These are phyloP conservation scores for Metaphire vulgaris DNA, from an alignment of 1,140 invertebrate species.

Conservation along the genomic window DNA sequence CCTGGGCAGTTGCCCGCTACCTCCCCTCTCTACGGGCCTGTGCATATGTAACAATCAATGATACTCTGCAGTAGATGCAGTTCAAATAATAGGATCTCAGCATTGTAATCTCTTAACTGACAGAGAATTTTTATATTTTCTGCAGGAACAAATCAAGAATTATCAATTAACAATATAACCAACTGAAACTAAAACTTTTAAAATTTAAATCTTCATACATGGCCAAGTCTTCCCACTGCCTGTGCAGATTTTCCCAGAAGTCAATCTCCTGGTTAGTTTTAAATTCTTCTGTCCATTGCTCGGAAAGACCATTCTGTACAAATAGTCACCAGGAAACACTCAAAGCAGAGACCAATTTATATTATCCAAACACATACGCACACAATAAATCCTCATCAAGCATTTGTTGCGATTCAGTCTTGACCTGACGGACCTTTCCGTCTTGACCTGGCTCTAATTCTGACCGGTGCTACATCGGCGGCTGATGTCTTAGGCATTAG, in stretches of 20 bases:
- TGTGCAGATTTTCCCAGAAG: constrained; percentile 69
- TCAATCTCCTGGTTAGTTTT: constrained; percentile 50
- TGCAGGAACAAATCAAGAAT: constrained; percentile 18
- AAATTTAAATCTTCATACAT: constrained; percentile 42
- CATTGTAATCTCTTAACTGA: not conserved
- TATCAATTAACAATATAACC: too few relatives aligned
- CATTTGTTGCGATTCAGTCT: not conserved
- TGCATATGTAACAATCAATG: too few relatives aligned
- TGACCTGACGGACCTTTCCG: too few relatives aligned
- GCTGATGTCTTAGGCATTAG: not conserved
- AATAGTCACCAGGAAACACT: not conserved
- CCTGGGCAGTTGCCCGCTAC: too few relatives aligned
- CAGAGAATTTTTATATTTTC: not conserved
- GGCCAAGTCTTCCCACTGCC: constrained; percentile 68
- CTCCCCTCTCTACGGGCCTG: too few relatives aligned
- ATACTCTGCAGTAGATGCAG: not conserved
- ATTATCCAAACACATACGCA: not conserved
- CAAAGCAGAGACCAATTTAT: not conserved
- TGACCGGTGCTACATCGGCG: not conserved
- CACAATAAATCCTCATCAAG: not conserved
- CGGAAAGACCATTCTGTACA: constrained; percentile 34
- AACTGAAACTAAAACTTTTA: too few relatives aligned
- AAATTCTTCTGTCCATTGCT: constrained; percentile 59
- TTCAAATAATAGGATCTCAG: not conserved
- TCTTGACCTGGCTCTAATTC: not conserved